Evolutionary conservation across 2,888 invertebrate species (phyloP).

Genomic region (Globia sparganii): DNA sequence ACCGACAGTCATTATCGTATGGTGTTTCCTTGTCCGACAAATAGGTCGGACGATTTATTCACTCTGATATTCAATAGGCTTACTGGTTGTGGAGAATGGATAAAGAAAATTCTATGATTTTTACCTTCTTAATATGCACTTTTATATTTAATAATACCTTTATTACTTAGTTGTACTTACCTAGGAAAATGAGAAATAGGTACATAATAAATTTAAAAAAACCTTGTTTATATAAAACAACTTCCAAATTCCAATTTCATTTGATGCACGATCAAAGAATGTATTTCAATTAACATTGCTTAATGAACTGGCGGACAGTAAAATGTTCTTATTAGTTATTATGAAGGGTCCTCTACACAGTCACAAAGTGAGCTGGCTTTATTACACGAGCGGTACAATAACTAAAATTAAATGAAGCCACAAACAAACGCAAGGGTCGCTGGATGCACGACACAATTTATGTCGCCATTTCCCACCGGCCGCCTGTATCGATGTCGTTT

Average conservation of each 20-base stretch:
- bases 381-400: conserved; percentile 75
- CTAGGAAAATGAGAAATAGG: not conserved
- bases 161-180: not conserved
- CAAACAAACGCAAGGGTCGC: conserved; percentile 83
- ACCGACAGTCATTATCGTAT: conserved; percentile 82
- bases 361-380: conserved; percentile 71
- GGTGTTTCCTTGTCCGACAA: conserved; percentile 69
- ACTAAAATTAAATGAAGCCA: conserved; percentile 84
- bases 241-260: conserved; percentile 12
- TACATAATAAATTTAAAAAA: not conserved
- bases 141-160: not conserved
- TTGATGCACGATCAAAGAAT: conserved; percentile 34
- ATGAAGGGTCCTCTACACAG: conserved; percentile 73
- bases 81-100: not conserved
- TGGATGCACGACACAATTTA: conserved; percentile 81
- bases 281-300: conserved; percentile 53
- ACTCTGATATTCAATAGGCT: conserved; percentile 13
- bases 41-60: conserved; percentile 46
- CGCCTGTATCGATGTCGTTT: conserved; percentile 87
- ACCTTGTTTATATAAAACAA: conserved; percentile 4
- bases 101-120: not conserved
- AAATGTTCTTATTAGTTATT: conserved; percentile 70
- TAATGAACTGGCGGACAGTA: conserved; percentile 54
- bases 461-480: conserved; percentile 77
- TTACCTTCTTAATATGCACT: no score